Percentiles rank a stretch among this genome's conserved stretches.
Conservation (phyloP, 2,113 vertebrate species). For the Mesocricetus auratus region DNA sequence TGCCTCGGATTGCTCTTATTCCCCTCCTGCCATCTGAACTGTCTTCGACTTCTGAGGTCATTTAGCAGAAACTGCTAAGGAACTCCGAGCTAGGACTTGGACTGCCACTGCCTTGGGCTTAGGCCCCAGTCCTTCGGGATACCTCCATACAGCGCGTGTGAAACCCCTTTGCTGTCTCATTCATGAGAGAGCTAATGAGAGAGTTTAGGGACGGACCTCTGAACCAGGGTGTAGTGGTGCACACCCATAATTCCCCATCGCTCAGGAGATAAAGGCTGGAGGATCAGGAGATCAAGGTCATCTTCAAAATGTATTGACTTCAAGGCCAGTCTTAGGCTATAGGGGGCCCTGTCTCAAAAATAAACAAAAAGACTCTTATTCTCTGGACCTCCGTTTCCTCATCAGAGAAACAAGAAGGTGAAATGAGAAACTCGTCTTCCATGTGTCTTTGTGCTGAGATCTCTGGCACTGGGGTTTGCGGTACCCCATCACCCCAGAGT, state of each 20-base stretch:
- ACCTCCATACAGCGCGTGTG: background rate
- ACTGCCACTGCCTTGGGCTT: background rate
- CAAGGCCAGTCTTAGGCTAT: background rate
- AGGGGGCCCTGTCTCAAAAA: background rate
- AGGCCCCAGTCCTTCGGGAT: background rate
- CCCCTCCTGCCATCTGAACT: background rate
- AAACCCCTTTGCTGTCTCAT: background rate
- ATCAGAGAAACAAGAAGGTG: background rate
- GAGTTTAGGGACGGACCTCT: background rate
- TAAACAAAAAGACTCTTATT: background rate
- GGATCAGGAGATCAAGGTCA: background rate
- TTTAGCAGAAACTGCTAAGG: background rate
- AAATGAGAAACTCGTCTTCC: background rate
- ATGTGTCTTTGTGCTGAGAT: background rate
- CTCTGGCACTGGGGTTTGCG: background rate
- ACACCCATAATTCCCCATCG: background rate
- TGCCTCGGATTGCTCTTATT: background rate
- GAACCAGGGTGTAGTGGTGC: too few relatives aligned
- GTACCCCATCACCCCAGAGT: background rate
- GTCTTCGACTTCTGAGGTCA: background rate
- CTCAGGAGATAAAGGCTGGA: background rate
- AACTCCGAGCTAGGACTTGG: background rate
- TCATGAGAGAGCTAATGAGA: background rate
- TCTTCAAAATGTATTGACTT: background rate
- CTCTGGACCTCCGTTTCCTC: background rate